phyloP scores from a whole-genome alignment of 2,113 vertebrate species.

The Atherinomorus stipes region DNA sequence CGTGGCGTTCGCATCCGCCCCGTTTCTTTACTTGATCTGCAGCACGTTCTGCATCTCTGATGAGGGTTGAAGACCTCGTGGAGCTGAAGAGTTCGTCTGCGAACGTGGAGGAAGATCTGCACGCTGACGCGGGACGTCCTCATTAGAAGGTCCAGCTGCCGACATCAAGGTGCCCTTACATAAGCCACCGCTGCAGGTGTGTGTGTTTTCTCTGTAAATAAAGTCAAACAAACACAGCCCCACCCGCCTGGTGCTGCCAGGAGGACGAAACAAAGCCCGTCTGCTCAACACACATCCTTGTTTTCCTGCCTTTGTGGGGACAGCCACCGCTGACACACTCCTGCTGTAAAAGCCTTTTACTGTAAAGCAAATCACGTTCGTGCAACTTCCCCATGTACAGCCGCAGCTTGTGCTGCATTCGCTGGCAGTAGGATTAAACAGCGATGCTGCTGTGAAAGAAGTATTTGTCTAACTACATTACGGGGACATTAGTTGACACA shows the following conservation, averaged over 20 bases:
- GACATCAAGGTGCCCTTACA: slow-evolving; percentile 43
- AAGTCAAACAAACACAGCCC: slow-evolving; percentile 41
- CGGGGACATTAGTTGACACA: neutral
- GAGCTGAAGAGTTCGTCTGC: no score
- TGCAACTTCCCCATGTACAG: no score
- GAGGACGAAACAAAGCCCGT: slow-evolving; percentile 25
- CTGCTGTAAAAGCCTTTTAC: no score
- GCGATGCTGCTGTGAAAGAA: no score
- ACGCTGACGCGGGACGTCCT: neutral
- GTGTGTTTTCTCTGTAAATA: slow-evolving; percentile 42
- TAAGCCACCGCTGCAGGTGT: slow-evolving; percentile 31
- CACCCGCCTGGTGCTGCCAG: slow-evolving; percentile 48
- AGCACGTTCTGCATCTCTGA: no score
- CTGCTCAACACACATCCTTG: neutral
- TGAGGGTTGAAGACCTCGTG: no score
- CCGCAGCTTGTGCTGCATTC: no score
- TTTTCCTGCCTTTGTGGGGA: neutral
- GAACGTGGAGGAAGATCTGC: neutral
- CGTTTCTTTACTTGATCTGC: no score
- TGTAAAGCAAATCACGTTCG: no score
- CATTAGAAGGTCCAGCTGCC: slow-evolving; percentile 7
- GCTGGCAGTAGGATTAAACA: no score
- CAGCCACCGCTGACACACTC: neutral
- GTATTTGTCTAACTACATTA: no score
- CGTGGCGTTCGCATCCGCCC: no score